Conservation (phyloP, 2,797 vertebrate species). For the Anableps anableps region DNA sequence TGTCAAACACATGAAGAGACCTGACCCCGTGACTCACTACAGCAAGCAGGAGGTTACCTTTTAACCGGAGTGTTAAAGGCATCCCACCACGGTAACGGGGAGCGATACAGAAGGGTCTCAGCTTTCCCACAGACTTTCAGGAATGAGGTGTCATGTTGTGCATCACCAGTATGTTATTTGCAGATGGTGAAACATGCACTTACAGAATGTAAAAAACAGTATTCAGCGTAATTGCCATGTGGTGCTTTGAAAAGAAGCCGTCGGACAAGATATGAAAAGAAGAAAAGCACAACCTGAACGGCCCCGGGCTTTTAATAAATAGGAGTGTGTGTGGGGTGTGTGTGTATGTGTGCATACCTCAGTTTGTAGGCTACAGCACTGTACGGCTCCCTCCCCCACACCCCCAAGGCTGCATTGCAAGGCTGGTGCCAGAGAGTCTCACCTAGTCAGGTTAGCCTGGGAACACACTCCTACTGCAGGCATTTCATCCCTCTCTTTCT, state of each 20-base stretch:
- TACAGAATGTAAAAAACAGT: constrained; percentile 15
- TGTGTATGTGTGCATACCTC: constrained; percentile 51
- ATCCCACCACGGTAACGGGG: constrained; percentile 28
- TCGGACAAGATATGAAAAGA: constrained; percentile 36
- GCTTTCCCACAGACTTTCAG: constrained; percentile 13
- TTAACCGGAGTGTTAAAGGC: constrained; percentile 35
- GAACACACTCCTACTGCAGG: constrained; percentile 65
- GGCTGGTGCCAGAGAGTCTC: constrained; percentile 82
- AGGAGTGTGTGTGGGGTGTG: constrained; percentile 4
- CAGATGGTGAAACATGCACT: constrained; percentile 29
- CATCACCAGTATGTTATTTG: constrained; percentile 1
- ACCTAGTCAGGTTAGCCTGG: constrained; percentile 80
- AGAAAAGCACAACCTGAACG: constrained; percentile 16
- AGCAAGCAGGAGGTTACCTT: constrained; percentile 45
- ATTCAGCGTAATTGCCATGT: constrained; percentile 20
- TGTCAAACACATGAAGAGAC: constrained; percentile 78
- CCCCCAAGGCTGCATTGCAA: constrained; percentile 70
- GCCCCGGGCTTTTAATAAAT: constrained; percentile 26
- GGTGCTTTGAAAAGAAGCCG: constrained; percentile 5
- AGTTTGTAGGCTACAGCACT: constrained; percentile 60
- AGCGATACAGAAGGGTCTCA: constrained; percentile 17
- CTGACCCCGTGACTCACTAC: constrained; percentile 66
- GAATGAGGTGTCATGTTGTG: not conserved
- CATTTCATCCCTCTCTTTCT: constrained; percentile 44
- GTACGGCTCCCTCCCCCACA: constrained; percentile 64